Conservation (phyloP, 1,140 invertebrate species). For the Heliconius melpomene region DNA sequence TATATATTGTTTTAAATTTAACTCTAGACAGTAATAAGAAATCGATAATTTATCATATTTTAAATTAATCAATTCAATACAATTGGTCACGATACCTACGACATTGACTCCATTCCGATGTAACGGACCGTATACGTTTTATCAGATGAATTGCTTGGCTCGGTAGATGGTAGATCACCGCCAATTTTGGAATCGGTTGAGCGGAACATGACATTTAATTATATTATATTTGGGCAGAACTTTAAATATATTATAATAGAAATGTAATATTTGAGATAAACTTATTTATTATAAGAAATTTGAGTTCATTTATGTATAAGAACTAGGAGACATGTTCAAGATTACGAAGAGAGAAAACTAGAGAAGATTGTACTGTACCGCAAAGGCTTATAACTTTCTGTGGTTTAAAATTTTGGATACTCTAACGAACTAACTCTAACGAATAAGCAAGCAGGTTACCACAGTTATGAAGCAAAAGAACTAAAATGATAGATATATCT, state of each 20-base stretch:
- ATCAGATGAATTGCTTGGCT: background rate
- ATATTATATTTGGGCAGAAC: background rate
- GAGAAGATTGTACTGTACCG: too few relatives aligned
- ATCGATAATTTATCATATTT: background rate
- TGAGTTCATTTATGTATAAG: too few relatives aligned
- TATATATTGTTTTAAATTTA: background rate
- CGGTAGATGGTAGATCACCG: background rate
- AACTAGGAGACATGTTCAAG: too few relatives aligned
- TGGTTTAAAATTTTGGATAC: too few relatives aligned
- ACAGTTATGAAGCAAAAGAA: too few relatives aligned
- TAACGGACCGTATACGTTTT: slow-evolving; percentile 5
- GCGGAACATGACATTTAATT: slow-evolving; percentile 1
- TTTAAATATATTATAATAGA: background rate
- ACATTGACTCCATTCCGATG: background rate
- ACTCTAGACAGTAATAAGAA: background rate
- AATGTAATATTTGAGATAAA: background rate
- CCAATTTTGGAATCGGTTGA: background rate
- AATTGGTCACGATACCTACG: background rate
- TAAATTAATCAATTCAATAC: background rate
- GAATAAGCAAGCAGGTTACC: too few relatives aligned
- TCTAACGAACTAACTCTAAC: too few relatives aligned
- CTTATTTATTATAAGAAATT: background rate
- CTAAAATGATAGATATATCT: too few relatives aligned
- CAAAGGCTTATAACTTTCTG: too few relatives aligned
- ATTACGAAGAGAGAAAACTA: too few relatives aligned